These are phyloP conservation scores for Antheraea pernyi DNA, from an alignment of 1,140 invertebrate species.

Conservation along the genomic window DNA sequence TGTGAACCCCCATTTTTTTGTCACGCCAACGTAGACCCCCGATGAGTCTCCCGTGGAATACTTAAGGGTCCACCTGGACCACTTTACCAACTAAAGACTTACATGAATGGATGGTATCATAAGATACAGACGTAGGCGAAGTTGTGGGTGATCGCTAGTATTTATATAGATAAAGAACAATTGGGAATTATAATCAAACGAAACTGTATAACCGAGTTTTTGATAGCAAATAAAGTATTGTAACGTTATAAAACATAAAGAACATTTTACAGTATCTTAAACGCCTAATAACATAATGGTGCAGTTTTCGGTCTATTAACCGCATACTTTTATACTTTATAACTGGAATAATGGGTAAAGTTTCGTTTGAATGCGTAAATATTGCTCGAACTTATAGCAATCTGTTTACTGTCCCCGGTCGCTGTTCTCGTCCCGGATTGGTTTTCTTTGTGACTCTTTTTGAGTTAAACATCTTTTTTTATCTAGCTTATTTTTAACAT, in stretches of 20 bases:
- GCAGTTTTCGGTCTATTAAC: slow-evolving; percentile 4
- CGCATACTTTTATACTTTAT: slow-evolving; percentile 1
- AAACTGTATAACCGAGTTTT: no score
- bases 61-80: no score
- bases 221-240: not conserved
- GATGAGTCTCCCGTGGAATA: no score
- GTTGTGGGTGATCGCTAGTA: no score
- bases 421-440: not conserved
- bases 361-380: not conserved
- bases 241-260: not conserved
- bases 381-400: not conserved
- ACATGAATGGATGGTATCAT: no score
- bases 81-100: no score
- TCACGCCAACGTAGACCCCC: no score
- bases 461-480: not conserved
- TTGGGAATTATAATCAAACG: no score
- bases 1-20: no score
- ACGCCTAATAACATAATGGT: slow-evolving; percentile 1
- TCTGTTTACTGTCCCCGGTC: not conserved
- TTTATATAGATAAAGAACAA: no score
- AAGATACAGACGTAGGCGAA: no score
- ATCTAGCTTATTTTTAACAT: not conserved
- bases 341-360: slow-evolving; percentile 1
- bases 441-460: not conserved
- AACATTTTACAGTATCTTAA: not conserved